Base-by-base conservation (phyloP, 2,113 vertebrate species). In the human (Homo sapiens) region DNA sequence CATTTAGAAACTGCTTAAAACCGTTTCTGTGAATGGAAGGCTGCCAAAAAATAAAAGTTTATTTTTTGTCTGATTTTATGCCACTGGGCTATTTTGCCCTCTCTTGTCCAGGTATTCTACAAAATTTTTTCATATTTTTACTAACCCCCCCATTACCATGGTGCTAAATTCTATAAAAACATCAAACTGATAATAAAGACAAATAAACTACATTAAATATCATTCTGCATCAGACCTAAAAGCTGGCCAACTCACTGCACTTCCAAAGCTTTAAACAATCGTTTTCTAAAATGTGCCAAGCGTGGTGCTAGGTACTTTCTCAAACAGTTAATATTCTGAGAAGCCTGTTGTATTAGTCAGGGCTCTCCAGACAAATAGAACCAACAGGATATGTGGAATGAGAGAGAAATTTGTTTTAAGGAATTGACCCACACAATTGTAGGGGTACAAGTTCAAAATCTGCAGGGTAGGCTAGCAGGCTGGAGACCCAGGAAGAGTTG, bases 1-100 rank as follows among this genome's bases (percentile, higher is more conserved):
- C 98, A 97, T 96, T 90, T 89, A 75, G 80, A 92, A 94, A 85
- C 78, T 64, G 38, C 93, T 72, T 87, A 32, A 97, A 96, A 90
- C 55, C 2, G 11, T 94, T 97, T 80, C 48, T n/a, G 55, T 76
- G 61, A 80, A 55, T 64, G 84, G 90, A 92, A 75, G 48, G 7
- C 45, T 90, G 88, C 90, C 88, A 86, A 68, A 92, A 97, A 57
- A 66, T 57, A 64, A 70, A 90, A 90, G 27, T 92, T 89, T 90
- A 81, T 86, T 92, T 92, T 89, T 59, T 85, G 23, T 93, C 81
- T 88, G 52, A 52, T 86, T 87, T 94, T 40, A 18, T 83, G 68
- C 30, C 73, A 55, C 52, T 38, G 32, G 43, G 78, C 38, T 17
- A 27, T 32, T 55, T 35, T 79, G 48, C 59, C 55, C 32, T 61